Conservation (phyloP, 1,140 invertebrate genomes). For the Scaptomyza montana region DNA sequence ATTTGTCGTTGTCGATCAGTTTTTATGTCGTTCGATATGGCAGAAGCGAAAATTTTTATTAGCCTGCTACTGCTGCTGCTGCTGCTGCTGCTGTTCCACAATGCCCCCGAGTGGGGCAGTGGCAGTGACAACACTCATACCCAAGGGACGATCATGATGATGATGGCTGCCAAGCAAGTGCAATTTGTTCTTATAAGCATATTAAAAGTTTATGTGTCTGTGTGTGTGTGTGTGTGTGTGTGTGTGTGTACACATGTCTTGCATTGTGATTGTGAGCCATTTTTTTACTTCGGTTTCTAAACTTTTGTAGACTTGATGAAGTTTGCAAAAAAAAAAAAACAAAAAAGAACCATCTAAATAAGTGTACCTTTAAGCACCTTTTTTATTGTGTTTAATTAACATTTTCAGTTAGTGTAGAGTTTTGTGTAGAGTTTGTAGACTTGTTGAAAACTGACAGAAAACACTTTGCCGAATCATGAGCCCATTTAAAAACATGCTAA, state of each 20-base stretch:
- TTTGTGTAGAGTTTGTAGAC: conserved; percentile 44
- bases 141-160: conserved; percentile 50
- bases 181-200: conserved; percentile 68
- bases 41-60: conserved; percentile 79
- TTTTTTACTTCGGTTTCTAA: neutral
- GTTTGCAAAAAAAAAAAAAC: too few species aligned
- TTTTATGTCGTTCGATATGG: conserved; percentile 81
- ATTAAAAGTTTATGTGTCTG: conserved; percentile 13
- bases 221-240: too few species aligned
- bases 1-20: conserved; percentile 82
- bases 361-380: neutral
- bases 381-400: neutral
- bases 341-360: neutral
- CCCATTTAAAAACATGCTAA: neutral
- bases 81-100: conserved; percentile 27
- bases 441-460: neutral
- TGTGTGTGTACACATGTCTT: conserved; percentile 9
- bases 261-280: neutral
- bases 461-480: too few species aligned
- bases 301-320: neutral
- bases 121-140: neutral
- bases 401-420: neutral
- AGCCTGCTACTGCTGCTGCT: conserved; percentile 39
- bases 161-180: conserved; percentile 76
- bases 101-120: conserved; percentile 27